A percentile compares a stretch with the other conserved stretches of the same genome.
Evolutionary conservation across 2,113 vertebrate genomes (phyloP).

Genomic region (Turnix velox): DNA sequence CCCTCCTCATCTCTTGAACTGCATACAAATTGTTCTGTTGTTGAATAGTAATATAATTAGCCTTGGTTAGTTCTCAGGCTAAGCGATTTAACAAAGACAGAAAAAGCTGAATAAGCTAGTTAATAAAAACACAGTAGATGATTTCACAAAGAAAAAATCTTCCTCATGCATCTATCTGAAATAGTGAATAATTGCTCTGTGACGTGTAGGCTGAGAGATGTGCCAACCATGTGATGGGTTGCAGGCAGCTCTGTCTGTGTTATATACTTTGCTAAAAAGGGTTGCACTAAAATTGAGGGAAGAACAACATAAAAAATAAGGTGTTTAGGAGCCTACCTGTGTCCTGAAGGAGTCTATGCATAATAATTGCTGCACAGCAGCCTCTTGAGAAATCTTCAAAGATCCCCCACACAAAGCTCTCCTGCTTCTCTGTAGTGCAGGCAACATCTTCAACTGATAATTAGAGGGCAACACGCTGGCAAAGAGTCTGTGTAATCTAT

Average conservation of each 20-base stretch:
- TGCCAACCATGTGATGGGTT: neutral
- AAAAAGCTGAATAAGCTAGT: neutral
- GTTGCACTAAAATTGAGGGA: neutral
- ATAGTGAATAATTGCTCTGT: neutral
- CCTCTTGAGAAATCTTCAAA: neutral
- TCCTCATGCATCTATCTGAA: neutral
- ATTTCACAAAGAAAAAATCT: neutral
- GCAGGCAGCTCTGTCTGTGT: neutral
- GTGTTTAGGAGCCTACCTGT: neutral
- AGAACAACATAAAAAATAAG: neutral
- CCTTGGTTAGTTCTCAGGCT: neutral
- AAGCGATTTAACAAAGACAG: neutral
- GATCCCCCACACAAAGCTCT: neutral
- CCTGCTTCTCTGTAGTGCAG: neutral
- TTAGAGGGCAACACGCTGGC: conserved; percentile 41
- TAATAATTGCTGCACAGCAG: neutral
- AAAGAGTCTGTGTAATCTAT: conserved; percentile 56
- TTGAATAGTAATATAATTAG: neutral
- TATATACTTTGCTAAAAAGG: neutral
- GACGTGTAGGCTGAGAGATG: neutral
- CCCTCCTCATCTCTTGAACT: neutral
- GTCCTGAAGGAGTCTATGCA: neutral
- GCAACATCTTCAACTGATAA: conserved; percentile 27
- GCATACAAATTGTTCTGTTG: neutral
- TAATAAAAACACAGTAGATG: neutral